These are phyloP conservation scores for Corbicula japonica DNA, from an alignment of 2,888 invertebrate species.

Conservation along the genomic window DNA sequence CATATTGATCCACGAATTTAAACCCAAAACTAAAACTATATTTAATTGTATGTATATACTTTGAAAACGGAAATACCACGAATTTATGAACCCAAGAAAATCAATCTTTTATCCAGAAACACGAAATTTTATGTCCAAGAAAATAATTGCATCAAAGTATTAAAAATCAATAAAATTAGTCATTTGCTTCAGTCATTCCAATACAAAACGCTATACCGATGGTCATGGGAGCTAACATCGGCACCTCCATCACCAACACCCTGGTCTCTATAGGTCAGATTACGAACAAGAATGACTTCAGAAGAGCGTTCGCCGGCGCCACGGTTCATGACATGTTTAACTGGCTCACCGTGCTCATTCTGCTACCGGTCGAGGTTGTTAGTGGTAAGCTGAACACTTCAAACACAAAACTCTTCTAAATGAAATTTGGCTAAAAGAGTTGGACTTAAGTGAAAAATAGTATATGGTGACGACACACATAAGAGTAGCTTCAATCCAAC, in stretches of 20 bases:
- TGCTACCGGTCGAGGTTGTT: conserved; percentile 75
- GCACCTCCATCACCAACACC: conserved; percentile 82
- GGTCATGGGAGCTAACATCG: conserved; percentile 83
- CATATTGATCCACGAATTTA: too few relatives aligned
- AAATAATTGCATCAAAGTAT: too few relatives aligned
- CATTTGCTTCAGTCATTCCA: conserved; percentile 67
- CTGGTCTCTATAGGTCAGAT: conserved; percentile 80
- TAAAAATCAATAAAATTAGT: not conserved
- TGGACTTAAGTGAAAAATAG: not conserved
- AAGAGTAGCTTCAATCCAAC: not conserved
- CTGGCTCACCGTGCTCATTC: conserved; percentile 76
- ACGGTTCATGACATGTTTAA: conserved; percentile 84
- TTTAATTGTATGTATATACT: too few relatives aligned
- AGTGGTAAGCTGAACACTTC: conserved; percentile 26
- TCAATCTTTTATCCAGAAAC: too few relatives aligned
- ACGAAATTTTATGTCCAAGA: too few relatives aligned
- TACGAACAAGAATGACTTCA: conserved; percentile 72
- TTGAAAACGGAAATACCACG: too few relatives aligned
- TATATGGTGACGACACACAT: not conserved
- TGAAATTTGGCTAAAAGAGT: not conserved
- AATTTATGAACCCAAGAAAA: too few relatives aligned
- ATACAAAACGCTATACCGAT: conserved; percentile 77
- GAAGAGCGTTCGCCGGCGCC: conserved; percentile 80
- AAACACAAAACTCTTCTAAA: not conserved
- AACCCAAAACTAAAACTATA: too few relatives aligned